Evolutionary conservation across 2,113 vertebrate genomes (phyloP).

Genomic region (Ailurus styani): DNA sequence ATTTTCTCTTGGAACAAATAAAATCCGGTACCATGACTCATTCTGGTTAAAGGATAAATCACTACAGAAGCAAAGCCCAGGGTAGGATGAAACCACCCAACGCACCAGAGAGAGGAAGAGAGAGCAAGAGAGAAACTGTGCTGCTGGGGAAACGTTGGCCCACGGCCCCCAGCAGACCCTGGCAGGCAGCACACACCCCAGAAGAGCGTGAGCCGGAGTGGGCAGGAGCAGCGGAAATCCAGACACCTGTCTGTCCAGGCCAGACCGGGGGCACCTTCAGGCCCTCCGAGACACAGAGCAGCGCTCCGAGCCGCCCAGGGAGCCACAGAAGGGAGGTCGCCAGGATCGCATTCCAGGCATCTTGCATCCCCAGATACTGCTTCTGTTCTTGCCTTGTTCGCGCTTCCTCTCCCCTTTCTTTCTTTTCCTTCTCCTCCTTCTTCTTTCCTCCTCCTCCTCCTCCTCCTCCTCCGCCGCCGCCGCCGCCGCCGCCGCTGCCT

Average conservation of each 20-base stretch:
- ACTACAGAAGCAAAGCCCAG: constrained; percentile 40
- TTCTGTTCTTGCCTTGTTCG: not conserved
- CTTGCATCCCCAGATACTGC: not conserved
- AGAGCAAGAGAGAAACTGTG: not conserved
- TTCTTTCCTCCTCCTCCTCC: too few relatives aligned
- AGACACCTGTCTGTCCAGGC: not conserved
- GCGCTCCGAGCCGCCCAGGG: not conserved
- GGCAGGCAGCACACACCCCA: not conserved
- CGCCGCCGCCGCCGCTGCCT: too few relatives aligned
- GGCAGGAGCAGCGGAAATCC: not conserved
- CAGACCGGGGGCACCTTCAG: not conserved
- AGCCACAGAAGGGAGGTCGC: not conserved
- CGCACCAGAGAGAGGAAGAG: not conserved
- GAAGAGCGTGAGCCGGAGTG: not conserved
- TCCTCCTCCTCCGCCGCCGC: too few relatives aligned
- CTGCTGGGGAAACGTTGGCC: not conserved
- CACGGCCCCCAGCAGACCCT: constrained; percentile 19
- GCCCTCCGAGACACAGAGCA: not conserved
- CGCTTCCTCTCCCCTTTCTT: not conserved
- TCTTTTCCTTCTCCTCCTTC: not conserved
- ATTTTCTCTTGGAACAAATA: constrained; percentile 63
- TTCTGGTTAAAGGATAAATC: constrained; percentile 70
- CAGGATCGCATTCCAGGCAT: not conserved
- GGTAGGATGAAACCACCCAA: constrained; percentile 17
- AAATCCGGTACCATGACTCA: constrained; percentile 71